Conservation (phyloP, 1,140 invertebrate genomes). For the Laupala kohalensis region DNA sequence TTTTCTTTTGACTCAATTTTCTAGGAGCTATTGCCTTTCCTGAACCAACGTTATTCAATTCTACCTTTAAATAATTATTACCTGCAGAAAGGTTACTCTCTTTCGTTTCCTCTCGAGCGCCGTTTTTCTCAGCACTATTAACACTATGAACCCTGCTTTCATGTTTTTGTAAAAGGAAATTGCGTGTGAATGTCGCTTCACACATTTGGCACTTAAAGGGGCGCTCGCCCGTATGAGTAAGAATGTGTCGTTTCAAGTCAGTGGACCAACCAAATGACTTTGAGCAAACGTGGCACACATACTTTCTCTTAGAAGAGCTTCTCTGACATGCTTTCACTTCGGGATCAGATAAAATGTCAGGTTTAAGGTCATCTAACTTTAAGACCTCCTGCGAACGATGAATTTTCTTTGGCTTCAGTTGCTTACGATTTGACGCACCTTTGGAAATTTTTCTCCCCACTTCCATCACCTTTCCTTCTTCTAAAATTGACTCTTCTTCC, state of each 20-base stretch:
- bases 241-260: conserved; percentile 25
- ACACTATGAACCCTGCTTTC: conserved; percentile 9
- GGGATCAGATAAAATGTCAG: background rate
- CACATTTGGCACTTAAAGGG: conserved; percentile 21
- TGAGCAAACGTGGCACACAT: conserved; percentile 23
- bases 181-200: conserved; percentile 23
- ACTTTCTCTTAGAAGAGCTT: conserved; percentile 18
- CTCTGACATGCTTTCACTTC: background rate
- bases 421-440: conserved; percentile 15
- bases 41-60: background rate
- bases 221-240: conserved; percentile 22
- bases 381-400: background rate
- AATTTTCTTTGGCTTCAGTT: conserved; percentile 17
- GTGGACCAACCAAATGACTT: conserved; percentile 28
- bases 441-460: background rate
- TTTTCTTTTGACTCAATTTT: background rate
- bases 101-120: background rate
- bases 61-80: background rate
- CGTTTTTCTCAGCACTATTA: background rate
- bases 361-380: background rate
- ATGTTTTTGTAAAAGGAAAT: conserved; percentile 29
- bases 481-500: background rate
- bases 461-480: background rate
- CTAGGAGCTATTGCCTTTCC: background rate
- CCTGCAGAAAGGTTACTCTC: background rate